Percentiles rank a stretch among this genome's conserved stretches.
These are phyloP conservation scores for Agriopis marginaria DNA, from an alignment of 2,888 invertebrate genomes.

Conservation along the genomic window DNA sequence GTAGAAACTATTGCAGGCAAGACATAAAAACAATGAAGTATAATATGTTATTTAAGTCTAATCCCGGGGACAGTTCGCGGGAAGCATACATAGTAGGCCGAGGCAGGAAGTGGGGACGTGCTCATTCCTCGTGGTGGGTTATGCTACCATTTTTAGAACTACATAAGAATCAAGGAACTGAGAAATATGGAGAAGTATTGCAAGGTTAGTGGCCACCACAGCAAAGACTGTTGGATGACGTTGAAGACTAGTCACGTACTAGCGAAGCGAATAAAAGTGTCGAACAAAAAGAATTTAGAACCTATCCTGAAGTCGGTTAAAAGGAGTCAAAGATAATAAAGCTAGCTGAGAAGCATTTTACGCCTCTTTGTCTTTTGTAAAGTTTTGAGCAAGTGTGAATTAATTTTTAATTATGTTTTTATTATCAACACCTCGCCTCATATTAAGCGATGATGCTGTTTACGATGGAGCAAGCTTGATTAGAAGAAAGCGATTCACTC, in stretches of 20 bases:
- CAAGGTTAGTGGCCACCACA: not conserved
- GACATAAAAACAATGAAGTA: constrained; percentile 22
- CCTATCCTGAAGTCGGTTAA: no score
- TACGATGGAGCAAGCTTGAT: no score
- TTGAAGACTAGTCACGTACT: no score
- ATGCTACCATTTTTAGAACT: constrained; percentile 65
- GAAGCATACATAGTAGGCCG: constrained; percentile 64
- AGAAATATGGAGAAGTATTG: not conserved
- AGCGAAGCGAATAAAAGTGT: no score
- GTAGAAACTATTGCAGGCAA: not conserved
- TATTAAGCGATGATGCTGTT: no score
- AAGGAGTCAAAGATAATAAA: no score
- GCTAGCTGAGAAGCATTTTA: no score
- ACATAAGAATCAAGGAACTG: constrained; percentile 21
- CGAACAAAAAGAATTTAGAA: not conserved
- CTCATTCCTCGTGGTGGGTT: constrained; percentile 61
- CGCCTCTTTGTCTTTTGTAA: no score
- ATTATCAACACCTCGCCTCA: no score
- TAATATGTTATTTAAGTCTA: constrained; percentile 49
- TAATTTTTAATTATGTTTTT: no score
- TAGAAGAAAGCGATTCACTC: no score
- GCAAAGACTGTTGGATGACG: not conserved
- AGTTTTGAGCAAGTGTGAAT: no score
- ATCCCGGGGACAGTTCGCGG: constrained; percentile 54
- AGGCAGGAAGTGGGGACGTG: constrained; percentile 69